These are phyloP conservation scores for Tor tambroides DNA, from an alignment of 2,113 vertebrate species.

Conservation along the genomic window DNA sequence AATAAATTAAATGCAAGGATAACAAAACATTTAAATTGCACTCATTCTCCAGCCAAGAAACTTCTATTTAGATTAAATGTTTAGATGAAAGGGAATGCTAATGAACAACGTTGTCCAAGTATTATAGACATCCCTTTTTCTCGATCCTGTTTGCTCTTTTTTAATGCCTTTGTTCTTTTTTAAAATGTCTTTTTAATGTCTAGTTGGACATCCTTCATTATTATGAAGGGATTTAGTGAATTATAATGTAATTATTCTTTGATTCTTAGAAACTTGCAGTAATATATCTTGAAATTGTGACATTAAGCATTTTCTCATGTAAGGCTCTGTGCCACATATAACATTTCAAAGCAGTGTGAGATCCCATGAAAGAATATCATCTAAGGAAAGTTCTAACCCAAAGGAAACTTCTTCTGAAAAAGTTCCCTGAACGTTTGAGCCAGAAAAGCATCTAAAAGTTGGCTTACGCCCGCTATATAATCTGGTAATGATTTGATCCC, in stretches of 20 bases:
- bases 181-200: neutral
- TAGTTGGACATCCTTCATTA: neutral
- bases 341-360: constrained; percentile 25
- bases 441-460: constrained; percentile 30
- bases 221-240: neutral
- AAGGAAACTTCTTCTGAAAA: constrained; percentile 21
- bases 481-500: constrained; percentile 48
- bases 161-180: neutral
- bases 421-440: constrained; percentile 22
- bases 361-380: neutral
- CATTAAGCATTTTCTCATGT: constrained; percentile 31
- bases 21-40: neutral
- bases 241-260: neutral
- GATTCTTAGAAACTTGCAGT: neutral
- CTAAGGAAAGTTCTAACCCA: constrained; percentile 24
- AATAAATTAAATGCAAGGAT: neutral
- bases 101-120: neutral
- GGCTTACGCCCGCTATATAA: constrained; percentile 34
- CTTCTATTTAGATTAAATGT: neutral
- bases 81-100: neutral
- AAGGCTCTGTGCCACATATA: constrained; percentile 14
- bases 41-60: neutral
- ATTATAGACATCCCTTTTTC: neutral
- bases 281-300: constrained; percentile 20
- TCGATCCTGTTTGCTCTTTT: neutral